phyloP scores from a whole-genome alignment of 2,797 vertebrate species.

The Tamandua tetradactyla region DNA sequence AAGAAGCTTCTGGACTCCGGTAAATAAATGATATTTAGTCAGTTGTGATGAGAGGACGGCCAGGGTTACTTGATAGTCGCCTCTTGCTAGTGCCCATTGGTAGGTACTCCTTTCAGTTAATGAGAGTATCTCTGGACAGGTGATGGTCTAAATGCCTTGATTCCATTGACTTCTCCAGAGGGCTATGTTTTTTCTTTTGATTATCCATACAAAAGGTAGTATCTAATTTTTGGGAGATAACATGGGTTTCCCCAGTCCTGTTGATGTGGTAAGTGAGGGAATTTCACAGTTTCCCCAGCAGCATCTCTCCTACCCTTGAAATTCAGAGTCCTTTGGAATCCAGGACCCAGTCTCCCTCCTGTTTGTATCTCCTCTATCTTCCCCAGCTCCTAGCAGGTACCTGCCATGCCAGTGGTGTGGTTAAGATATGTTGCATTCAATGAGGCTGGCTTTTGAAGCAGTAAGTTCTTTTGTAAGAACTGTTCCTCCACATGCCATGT shows the following conservation, averaged over 20 bases:
- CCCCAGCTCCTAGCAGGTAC: fast-evolving
- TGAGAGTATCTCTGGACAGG: neutral
- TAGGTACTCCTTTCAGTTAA: neutral
- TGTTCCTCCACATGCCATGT: fast-evolving
- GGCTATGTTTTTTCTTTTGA: neutral
- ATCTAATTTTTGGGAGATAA: neutral
- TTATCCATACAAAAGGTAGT: neutral
- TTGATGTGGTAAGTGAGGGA: neutral
- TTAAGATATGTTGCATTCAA: neutral
- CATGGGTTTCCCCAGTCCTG: neutral
- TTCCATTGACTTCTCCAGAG: neutral
- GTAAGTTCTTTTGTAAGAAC: neutral
- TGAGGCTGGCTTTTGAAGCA: neutral
- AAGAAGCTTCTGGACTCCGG: neutral
- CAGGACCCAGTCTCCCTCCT: neutral
- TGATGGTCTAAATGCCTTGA: neutral
- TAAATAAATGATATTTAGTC: neutral
- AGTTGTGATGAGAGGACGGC: neutral
- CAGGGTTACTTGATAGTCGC: neutral
- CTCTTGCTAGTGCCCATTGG: neutral
- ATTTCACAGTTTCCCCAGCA: neutral
- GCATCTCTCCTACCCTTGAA: neutral
- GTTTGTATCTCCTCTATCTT: neutral
- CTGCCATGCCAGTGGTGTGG: neutral
- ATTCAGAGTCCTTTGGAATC: neutral